Conservation (phyloP, 2,113 vertebrate genomes). For the Toxostoma redivivum region DNA sequence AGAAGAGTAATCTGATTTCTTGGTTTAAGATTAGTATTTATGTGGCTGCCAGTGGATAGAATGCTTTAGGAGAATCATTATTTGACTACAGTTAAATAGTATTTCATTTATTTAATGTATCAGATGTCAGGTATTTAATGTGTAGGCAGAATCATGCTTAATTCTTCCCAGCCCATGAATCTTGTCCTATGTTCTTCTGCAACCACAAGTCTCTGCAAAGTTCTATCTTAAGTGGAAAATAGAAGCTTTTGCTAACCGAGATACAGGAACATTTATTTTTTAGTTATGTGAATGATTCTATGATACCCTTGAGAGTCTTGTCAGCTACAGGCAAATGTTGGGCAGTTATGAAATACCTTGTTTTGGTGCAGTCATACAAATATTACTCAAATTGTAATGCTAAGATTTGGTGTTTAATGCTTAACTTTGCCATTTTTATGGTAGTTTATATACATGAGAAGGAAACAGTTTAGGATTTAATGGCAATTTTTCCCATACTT, state of each 20-base stretch:
- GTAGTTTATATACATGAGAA: not conserved
- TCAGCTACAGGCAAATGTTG: not conserved
- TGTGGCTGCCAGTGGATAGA: not conserved
- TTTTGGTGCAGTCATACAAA: not conserved
- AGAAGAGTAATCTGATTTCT: not conserved
- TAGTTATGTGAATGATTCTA: not conserved
- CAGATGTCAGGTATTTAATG: not conserved
- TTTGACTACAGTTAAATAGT: not conserved
- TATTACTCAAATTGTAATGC: not conserved
- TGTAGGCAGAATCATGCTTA: not conserved
- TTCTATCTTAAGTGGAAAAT: not conserved
- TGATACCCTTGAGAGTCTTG: not conserved
- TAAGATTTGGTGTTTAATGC: not conserved
- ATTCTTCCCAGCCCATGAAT: not conserved
- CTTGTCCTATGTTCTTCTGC: not conserved
- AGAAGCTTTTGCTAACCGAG: not conserved
- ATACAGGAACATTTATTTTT: not conserved
- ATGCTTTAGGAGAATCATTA: not conserved
- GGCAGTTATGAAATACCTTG: not conserved
- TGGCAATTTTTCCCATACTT: not conserved
- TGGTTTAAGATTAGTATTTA: not conserved
- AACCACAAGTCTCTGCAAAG: not conserved
- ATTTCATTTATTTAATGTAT: not conserved
- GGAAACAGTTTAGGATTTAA: not conserved
- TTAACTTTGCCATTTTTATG: not conserved